Evolutionary conservation across 1,140 invertebrate genomes (phyloP).

Genomic region (Platyscapa corneri): DNA sequence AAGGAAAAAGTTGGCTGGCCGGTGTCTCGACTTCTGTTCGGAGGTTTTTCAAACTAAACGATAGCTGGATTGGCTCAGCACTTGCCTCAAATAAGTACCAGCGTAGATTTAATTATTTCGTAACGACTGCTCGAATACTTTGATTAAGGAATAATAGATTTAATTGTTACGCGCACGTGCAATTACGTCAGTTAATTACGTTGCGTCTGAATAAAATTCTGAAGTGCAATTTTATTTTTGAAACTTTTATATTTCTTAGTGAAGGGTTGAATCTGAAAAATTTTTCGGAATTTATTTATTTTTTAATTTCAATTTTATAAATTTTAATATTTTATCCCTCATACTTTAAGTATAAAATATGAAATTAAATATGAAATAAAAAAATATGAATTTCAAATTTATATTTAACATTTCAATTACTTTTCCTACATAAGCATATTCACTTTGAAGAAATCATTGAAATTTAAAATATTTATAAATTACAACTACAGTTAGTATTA

Average conservation of each 20-base stretch:
- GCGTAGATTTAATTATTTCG: neutral
- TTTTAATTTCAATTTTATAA: no score
- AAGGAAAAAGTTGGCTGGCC: neutral
- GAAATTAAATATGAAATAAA: no score
- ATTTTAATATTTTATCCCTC: no score
- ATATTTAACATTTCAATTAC: no score
- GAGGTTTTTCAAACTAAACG: neutral
- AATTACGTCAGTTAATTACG: conserved; percentile 2
- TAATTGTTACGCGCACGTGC: neutral
- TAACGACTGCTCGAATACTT: neutral
- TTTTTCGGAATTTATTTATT: no score
- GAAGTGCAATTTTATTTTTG: neutral
- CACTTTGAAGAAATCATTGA: no score
- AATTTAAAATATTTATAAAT: no score
- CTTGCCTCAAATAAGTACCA: neutral
- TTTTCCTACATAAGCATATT: no score
- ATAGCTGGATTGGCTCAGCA: neutral
- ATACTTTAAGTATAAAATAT: no score
- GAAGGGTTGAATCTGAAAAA: no score
- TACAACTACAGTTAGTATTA: no score
- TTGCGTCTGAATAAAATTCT: neutral
- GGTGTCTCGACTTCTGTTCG: neutral
- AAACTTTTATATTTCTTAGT: neutral
- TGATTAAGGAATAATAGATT: conserved; percentile 20
- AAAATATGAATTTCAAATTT: no score